phyloP scores from a whole-genome alignment of 2,113 vertebrate genomes.

The Columbina picui region DNA sequence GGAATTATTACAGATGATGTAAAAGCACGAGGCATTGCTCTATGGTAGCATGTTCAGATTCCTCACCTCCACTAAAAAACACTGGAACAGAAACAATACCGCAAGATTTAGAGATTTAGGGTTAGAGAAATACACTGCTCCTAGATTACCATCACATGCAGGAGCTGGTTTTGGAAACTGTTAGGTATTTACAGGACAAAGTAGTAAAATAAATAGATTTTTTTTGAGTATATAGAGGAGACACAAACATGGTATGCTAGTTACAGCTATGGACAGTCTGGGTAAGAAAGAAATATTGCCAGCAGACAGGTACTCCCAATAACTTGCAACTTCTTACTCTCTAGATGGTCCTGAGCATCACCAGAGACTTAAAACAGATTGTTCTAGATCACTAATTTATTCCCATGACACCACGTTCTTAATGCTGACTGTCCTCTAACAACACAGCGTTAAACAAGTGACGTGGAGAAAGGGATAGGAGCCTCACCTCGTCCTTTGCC shows the following conservation, averaged over 20 bases:
- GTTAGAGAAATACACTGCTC: background rate
- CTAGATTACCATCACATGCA: background rate
- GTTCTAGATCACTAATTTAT: background rate
- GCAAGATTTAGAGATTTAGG: background rate
- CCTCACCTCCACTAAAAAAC: background rate
- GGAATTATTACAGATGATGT: background rate
- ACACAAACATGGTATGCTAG: background rate
- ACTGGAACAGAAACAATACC: background rate
- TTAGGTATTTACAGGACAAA: background rate
- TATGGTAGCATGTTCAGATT: background rate
- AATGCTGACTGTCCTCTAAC: background rate
- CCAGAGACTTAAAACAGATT: background rate
- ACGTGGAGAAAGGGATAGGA: background rate
- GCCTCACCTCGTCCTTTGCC: background rate
- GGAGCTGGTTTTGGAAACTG: background rate
- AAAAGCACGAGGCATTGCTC: background rate
- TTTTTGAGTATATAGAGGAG: fast-evolving
- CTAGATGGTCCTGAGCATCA: background rate
- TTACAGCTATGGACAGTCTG: background rate
- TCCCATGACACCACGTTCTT: background rate
- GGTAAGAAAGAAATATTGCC: background rate
- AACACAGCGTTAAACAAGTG: background rate
- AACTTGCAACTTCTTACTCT: background rate
- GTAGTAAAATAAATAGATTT: background rate
- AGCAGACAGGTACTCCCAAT: background rate